Evolutionary conservation across 2,888 invertebrate species (phyloP).

Genomic region (Bedellia somnulentella): DNA sequence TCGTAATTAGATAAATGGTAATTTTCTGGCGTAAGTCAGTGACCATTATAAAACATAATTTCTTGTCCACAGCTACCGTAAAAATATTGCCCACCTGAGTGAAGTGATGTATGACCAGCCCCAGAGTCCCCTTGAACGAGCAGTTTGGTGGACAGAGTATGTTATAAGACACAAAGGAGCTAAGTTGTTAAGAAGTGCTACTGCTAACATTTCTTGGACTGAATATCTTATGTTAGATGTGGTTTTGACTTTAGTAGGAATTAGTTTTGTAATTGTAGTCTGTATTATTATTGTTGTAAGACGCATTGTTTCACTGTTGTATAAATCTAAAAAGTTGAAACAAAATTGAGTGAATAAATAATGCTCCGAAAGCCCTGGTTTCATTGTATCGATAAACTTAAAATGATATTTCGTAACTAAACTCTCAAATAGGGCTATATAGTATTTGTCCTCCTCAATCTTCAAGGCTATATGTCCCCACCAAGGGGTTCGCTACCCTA

Average conservation of each 20-base stretch:
- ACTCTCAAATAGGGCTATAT: too few species aligned
- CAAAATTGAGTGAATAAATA: neutral
- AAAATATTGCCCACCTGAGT: constrained; percentile 1
- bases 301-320: neutral
- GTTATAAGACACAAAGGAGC: too few species aligned
- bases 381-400: too few species aligned
- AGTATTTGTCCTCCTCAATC: too few species aligned
- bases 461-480: too few species aligned
- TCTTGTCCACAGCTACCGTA: neutral
- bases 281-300: neutral
- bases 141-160: constrained; percentile 25
- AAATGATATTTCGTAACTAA: too few species aligned
- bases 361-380: too few species aligned
- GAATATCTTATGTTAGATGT: constrained; percentile 18
- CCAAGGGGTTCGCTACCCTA: too few species aligned
- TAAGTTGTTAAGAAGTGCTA: constrained; percentile 18
- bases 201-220: constrained; percentile 16
- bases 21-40: too few species aligned
- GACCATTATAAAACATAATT: too few species aligned
- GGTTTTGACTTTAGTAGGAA: constrained; percentile 4
- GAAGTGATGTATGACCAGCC: constrained; percentile 16
- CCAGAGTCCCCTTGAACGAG: constrained; percentile 16
- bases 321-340: neutral
- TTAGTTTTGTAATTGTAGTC: neutral
- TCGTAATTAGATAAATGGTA: too few species aligned